Base-by-base conservation (phyloP, 2,888 invertebrate genomes). In the Cerceris ruficornis region DNA sequence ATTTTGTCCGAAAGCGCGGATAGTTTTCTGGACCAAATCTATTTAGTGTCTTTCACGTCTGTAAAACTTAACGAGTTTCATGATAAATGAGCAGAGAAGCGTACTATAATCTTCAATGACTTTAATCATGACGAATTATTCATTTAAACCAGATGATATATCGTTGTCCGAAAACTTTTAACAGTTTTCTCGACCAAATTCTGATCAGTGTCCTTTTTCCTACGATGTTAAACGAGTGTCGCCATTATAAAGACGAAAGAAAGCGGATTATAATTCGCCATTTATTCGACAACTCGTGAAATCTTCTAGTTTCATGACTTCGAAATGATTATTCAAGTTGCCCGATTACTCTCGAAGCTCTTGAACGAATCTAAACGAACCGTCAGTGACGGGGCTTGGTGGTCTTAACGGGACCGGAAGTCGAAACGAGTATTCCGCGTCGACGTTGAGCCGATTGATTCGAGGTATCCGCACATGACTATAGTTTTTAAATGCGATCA, bases 341-440 rank as follows among this genome's bases (percentile, higher is more conserved):
- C 6, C 39, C 50, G 49, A 43, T 65, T 59, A 65, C 1, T 28
- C 41, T 28, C 17, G 42, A 15, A 52, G 11, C 41, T 43, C 28
- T 54, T 15, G 28, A 55, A 17, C n/a, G 28, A 13, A 6, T 17
- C 2, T 17, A 15, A 13, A 17, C 6, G n/a, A 17, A 28, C 9
- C 28, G 57, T 17, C 9, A 9, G 6, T 2, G 15, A n/a, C 8
- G 9, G 6, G 9, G 6, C 17, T 17, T 55, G 17, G 6, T 17
- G 13, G 55, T 41, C 43, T 49, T 58, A 9, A 60, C 46, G 41
- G 17, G 13, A 17, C 28, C 28, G 54, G 61, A 72, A 69, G 54
- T 77, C 77, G 75, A 65, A 77, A 58, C 75, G 66, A 77, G 77
- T 75, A 54, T 77, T 67, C 77, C 41, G 59, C 28, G 39, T 50